Evolutionary conservation across 2,888 invertebrate genomes (phyloP), one percentile per base, ranked within the genome.

Genomic region (Apamea sordens): DNA sequence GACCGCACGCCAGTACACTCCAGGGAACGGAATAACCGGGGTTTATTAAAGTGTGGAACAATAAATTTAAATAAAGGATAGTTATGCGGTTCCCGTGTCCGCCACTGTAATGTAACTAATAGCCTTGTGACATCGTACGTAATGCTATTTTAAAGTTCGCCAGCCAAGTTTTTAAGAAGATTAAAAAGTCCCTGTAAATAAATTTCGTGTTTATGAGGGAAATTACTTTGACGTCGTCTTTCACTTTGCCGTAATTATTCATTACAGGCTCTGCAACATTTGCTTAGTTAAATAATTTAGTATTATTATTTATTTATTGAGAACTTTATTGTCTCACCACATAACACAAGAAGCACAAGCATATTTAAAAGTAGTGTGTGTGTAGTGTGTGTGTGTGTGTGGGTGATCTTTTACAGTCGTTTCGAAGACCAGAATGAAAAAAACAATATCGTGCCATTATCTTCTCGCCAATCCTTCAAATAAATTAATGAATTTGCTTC

Each of bases 21-120:
- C 83, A 86, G 89, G 92, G 90, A 92, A 90, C 90, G 91, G 88
- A 90, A 90, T 91, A 89, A 90, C 91, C 91, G 91, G 91, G 92
- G 91, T 92, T 94, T 91, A 95, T 94, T 95, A 95, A 95, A 95
- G 94, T 93, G 93, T 91, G 92, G 90, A 89, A 94, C 94, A 92
- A 95, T 96, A 96, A 96, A 96, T 96, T 95, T 95, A 92, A 96
- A 96, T 96, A 96, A 95, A 94, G 93, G 93, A 94, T 96, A 95
- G 96, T 96, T 95, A 95, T 95, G 95, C 93, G 93, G 94, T 95
- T 94, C 92, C 91, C 94, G 93, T 94, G 95, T 94, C 93, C 92
- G 92, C 93, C 90, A 89, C 89, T 92, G 93, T 94, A 94, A 93
- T 93, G 91, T 90, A 89, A 91, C 91, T 93, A 94, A 94, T 93